Evolutionary conservation across 2,797 vertebrate genomes (phyloP).

Genomic region (Fistularia tabacaria): DNA sequence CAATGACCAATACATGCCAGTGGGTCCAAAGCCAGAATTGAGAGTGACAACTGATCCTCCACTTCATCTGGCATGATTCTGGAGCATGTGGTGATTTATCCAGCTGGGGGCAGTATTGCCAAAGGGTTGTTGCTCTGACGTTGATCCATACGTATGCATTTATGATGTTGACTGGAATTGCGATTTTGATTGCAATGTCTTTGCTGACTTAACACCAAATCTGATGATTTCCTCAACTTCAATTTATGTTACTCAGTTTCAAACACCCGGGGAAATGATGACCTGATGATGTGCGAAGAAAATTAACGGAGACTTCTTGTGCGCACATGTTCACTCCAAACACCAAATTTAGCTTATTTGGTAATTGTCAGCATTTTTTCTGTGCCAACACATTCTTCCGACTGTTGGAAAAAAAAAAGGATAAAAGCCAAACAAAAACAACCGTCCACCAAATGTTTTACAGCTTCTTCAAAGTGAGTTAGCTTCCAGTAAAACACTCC

Average conservation of each 20-base stretch:
- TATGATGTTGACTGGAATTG: no score
- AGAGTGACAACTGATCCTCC: neutral
- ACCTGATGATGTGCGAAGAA: no score
- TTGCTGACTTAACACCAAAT: no score
- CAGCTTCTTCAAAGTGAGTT: neutral
- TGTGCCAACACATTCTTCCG: no score
- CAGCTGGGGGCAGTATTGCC: constrained; percentile 56
- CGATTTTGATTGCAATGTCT: neutral
- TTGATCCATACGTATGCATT: no score
- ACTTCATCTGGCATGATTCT: neutral
- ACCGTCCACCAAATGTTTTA: neutral
- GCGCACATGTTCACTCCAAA: no score
- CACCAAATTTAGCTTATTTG: no score
- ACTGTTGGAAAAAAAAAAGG: neutral
- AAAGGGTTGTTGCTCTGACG: neutral
- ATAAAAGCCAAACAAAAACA: neutral
- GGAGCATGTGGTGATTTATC: constrained; percentile 1
- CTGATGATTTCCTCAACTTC: no score
- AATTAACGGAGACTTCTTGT: no score
- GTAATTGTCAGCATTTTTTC: no score
- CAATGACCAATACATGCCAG: neutral
- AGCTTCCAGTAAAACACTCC: neutral
- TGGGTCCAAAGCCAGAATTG: neutral
- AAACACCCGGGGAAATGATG: no score
- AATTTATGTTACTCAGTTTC: no score